Evolutionary conservation across 2,797 vertebrate genomes (phyloP), one percentile per base, ranked within the genome.

Genomic region (Apogon talboti): DNA sequence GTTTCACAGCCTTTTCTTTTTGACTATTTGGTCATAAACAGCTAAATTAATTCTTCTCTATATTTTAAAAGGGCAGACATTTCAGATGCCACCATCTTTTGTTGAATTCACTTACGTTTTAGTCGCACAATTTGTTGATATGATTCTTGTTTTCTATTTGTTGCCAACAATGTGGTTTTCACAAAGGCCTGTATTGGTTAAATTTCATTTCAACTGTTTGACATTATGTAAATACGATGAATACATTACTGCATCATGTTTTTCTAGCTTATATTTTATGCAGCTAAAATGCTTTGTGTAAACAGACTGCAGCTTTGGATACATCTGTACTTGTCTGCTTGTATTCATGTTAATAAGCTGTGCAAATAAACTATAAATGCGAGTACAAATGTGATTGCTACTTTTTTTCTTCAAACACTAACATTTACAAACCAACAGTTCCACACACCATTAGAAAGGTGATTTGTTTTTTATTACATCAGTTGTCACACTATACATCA

Each of bases 81-180:
- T 53, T 19, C n/a, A 49, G n/a, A 53, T 0, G 3, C 43, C 43
- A 28, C 21, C 21, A 24, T 24, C n/a, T n/a, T n/a, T n/a, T n/a
- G n/a, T 63, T 28, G n/a, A 43, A 33, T 15, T 24, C 53, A 30
- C 50, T 44, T 41, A 9, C 47, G 48, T 12, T 10, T 2, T 7
- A 49, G 57, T 3, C 11, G 24, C 13, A 9, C 3, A 6, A 24
- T 44, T 59, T 19, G 3, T 5, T 5, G n/a, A n/a, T 37, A 0
- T 4, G 6, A 44, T 57, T 13, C 19, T 51, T 12, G 8, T 54
- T 62, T 65, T 38, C 11, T 11, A 6, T 56, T 7, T 71, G 53
- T 79, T 81, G 78, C 82, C 81, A 86, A 84, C 24, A 3, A 16
- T 38, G 48, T 58, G 35, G 33, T 75, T 83, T 62, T 59, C 24